These are phyloP conservation scores for Octopus sinensis DNA, from an alignment of 1,140 invertebrate species.

Conservation along the genomic window DNA sequence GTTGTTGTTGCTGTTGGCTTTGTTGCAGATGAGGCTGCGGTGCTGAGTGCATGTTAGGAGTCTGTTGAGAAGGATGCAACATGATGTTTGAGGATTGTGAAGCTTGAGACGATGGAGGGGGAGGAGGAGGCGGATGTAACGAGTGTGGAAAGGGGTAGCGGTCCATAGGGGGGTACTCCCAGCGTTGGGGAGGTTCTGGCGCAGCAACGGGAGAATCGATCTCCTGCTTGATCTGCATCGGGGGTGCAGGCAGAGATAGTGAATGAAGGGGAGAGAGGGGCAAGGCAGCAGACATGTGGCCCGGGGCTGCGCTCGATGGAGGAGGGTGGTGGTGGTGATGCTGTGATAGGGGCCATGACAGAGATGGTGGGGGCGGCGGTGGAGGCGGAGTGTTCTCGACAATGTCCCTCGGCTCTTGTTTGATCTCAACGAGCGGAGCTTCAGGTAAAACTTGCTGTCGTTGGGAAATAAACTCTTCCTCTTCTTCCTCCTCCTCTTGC, in stretches of 20 bases:
- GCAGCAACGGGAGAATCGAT: neutral
- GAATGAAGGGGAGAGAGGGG: neutral
- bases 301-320: neutral
- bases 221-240: neutral
- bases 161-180: neutral
- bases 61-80: neutral
- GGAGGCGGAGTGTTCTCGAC: constrained; percentile 1
- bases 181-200: neutral
- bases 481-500: neutral
- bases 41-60: neutral
- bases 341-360: neutral
- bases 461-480: constrained; percentile 2
- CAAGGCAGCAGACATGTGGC: neutral
- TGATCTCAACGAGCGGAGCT: neutral
- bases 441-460: neutral
- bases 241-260: neutral
- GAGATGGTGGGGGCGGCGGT: neutral
- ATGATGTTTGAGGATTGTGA: neutral
- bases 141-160: neutral
- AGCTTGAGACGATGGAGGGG: neutral
- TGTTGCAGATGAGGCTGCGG: neutral
- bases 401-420: constrained; percentile 8
- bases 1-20: neutral
- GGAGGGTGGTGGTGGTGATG: neutral
- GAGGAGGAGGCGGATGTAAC: neutral